A percentile compares a stretch with the other conserved stretches of the same genome.
Conservation (phyloP, 2,888 invertebrate genomes). For the Byasa hedistus region DNA sequence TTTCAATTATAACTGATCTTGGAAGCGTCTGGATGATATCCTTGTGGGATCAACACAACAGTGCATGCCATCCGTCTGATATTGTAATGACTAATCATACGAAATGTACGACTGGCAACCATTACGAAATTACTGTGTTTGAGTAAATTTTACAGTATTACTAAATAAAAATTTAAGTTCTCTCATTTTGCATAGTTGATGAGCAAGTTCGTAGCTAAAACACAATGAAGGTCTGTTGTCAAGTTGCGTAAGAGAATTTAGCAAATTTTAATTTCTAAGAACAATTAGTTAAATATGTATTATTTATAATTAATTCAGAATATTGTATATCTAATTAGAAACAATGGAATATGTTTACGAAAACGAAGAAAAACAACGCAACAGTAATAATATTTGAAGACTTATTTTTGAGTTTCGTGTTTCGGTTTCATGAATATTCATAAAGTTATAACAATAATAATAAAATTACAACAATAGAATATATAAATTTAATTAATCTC, state of each 20-base stretch:
- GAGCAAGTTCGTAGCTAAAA: no score
- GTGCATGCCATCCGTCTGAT: no score
- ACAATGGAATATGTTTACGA: conserved; percentile 11
- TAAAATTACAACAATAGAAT: conserved; percentile 39
- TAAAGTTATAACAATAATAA: conserved; percentile 9
- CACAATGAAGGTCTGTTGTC: no score
- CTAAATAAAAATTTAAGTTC: no score
- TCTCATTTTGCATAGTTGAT: no score
- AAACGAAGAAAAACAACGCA: not conserved
- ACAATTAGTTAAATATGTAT: conserved; percentile 11
- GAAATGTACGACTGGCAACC: no score
- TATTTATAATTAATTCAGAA: conserved; percentile 12
- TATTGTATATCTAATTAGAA: conserved; percentile 8
- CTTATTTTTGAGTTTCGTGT: not conserved
- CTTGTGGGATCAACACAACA: no score
- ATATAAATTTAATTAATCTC: conserved; percentile 58
- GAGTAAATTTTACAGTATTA: no score
- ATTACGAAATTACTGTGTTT: no score
- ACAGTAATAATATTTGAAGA: conserved; percentile 3
- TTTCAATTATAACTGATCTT: no score
- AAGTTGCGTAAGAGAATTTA: not conserved
- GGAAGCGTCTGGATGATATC: no score
- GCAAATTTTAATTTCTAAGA: conserved; percentile 1
- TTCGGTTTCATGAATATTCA: conserved; percentile 21
- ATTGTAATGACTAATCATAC: no score